phyloP scores from a whole-genome alignment of 2,113 vertebrate species.

The Egretta garzetta region DNA sequence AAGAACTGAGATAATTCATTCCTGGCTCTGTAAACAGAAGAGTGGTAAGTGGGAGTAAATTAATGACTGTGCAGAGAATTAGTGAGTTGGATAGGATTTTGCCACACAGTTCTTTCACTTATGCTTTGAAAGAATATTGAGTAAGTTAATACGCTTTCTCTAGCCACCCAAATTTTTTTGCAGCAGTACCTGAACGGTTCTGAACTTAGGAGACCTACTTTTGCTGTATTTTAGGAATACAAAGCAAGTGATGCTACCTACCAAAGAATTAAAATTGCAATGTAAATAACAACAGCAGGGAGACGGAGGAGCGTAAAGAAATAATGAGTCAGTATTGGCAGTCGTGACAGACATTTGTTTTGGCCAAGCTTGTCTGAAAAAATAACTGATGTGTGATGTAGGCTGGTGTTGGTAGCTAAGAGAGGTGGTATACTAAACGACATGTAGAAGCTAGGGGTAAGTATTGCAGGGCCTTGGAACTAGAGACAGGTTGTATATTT shows the following conservation, averaged over 20 bases:
- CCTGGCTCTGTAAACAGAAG: not conserved
- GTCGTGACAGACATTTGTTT: not conserved
- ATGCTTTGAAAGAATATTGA: not conserved
- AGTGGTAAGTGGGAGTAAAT: not conserved
- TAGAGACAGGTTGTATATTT: not conserved
- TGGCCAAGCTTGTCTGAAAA: not conserved
- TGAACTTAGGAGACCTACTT: not conserved
- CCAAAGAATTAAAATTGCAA: not conserved
- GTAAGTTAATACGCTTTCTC: not conserved
- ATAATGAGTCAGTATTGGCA: not conserved
- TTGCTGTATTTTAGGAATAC: not conserved
- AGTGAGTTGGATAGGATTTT: not conserved
- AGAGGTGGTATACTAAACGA: not conserved
- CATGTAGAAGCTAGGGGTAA: not conserved
- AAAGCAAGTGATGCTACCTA: not conserved
- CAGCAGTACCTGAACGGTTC: not conserved
- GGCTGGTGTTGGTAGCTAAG: not conserved
- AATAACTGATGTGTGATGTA: not conserved
- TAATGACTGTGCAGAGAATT: not conserved
- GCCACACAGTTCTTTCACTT: not conserved
- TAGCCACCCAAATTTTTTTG: not conserved
- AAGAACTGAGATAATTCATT: not conserved
- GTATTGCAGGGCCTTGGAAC: not conserved
- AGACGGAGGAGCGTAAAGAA: not conserved
- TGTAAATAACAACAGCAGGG: not conserved